These are phyloP conservation scores for Ormyrus labotus DNA, from an alignment of 2,888 invertebrate genomes.

Conservation along the genomic window DNA sequence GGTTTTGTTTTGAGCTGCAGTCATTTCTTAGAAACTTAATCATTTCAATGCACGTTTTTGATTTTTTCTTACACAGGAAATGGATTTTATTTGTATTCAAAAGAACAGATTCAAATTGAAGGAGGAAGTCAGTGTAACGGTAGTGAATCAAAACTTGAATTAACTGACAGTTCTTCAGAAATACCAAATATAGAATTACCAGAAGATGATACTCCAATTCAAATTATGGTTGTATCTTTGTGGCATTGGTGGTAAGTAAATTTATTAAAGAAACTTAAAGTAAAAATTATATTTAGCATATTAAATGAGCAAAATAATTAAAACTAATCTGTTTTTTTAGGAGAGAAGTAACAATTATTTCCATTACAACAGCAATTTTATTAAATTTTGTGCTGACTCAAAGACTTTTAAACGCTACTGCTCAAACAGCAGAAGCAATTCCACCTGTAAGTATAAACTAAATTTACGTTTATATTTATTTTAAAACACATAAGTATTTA, in stretches of 20 bases:
- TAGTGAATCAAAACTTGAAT: slow-evolving; percentile 55
- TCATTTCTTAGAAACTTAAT: not conserved
- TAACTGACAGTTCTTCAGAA: slow-evolving; percentile 63
- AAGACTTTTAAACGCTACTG: slow-evolving; percentile 65
- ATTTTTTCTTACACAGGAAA: slow-evolving; percentile 77
- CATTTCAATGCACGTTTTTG: not conserved
- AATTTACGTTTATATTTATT: slow-evolving; percentile 24
- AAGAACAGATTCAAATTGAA: slow-evolving; percentile 77
- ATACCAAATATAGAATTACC: slow-evolving; percentile 53
- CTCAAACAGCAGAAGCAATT: slow-evolving; percentile 65
- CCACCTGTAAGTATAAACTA: slow-evolving; percentile 63
- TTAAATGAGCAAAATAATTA: slow-evolving; percentile 24
- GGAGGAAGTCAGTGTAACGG: slow-evolving; percentile 75
- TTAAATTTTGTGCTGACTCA: slow-evolving; percentile 83
- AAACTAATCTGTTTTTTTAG: slow-evolving; percentile 69
- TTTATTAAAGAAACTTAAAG: not conserved
- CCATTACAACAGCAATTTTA: slow-evolving; percentile 83
- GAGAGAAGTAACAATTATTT: slow-evolving; percentile 88
- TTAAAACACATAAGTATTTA: slow-evolving; percentile 19
- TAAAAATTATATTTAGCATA: not conserved
- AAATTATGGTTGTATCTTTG: slow-evolving; percentile 84
- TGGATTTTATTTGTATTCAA: slow-evolving; percentile 86
- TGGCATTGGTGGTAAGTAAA: slow-evolving; percentile 85
- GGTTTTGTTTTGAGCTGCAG: slow-evolving; percentile 24
- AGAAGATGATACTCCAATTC: slow-evolving; percentile 80